Conservation (phyloP, 1,140 invertebrate genomes). For the Palaemon carinicauda region DNA sequence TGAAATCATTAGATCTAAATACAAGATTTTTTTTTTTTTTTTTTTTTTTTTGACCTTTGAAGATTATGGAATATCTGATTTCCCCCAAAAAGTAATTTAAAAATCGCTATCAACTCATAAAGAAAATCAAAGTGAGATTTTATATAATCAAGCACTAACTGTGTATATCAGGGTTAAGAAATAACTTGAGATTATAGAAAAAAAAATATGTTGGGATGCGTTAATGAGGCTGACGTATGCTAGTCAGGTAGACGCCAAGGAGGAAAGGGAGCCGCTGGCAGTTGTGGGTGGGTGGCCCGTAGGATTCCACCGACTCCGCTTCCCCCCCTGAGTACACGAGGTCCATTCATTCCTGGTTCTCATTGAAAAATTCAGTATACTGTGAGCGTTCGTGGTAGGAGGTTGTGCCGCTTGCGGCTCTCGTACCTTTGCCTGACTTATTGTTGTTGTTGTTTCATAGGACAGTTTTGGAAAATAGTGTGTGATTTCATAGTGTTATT, state of each 20-base stretch:
- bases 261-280: constrained; percentile 25
- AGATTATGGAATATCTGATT: too few relatives aligned
- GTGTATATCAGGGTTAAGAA: neutral
- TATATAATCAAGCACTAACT: too few relatives aligned
- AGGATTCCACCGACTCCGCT: neutral
- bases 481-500: neutral
- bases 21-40: too few relatives aligned
- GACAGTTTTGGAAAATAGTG: neutral
- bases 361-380: constrained; percentile 56
- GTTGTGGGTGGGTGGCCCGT: constrained; percentile 6
- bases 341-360: constrained; percentile 49
- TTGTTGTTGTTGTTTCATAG: neutral
- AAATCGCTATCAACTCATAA: too few relatives aligned
- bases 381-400: constrained; percentile 4
- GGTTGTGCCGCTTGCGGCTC: constrained; percentile 8
- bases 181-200: neutral
- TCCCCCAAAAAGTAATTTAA: too few relatives aligned
- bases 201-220: neutral
- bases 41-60: too few relatives aligned
- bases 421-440: neutral
- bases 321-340: constrained; percentile 51
- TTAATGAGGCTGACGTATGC: constrained; percentile 30
- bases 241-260: constrained; percentile 36
- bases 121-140: too few relatives aligned
- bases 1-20: too few relatives aligned